Base-by-base conservation (phyloP, 1,140 invertebrate species). In the Scaptomyza montana region DNA sequence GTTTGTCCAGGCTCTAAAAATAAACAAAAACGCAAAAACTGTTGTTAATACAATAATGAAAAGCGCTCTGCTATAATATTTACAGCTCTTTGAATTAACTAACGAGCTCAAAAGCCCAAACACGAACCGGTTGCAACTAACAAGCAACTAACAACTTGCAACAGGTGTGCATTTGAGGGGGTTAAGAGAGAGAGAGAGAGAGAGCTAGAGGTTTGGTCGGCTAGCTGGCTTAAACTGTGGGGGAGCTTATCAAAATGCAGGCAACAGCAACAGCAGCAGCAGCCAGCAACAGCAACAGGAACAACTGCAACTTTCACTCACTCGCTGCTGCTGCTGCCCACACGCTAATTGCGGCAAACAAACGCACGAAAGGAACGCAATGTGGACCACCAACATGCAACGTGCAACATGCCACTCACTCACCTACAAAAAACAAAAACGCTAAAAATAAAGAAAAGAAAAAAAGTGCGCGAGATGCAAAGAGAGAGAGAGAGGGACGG, bases 1-100 rank as follows among this genome's bases (percentile, higher is more conserved):
- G 63, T 59, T 72, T 67, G 69, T 33, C 8, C 30, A 56, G 47
- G 50, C 47, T 43, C 64, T 68, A 43, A 73, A 73, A 61, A 73
- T 73, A 68, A 30, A 19, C 2, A 13, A 12, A 25, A 3, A 25
- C 21, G 2, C 21, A 55, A 57, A 51, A 74, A 54, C 51, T 39
- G 78, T 77, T 68, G 74, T 74, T 89, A 89, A 85, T 89, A 85
- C 64, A 89, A 89, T 85, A 89, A 85, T 89, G 80, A 71, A 89
- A 89, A 71, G 80, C 72, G 77, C 55, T 71, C 70, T 80, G 85
- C 72, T 90, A 82, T 90, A 90, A 90, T 80, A 84, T 87, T 87
- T 82, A 90, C 82, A 87, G 77, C 80, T 54, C 64, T 79, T 67
- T 74, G 86, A 80, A 89, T 89, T 89, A 89, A 89, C 86, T 89